Evolutionary conservation across 2,888 invertebrate genomes (phyloP).

Genomic region (Spisula solida): DNA sequence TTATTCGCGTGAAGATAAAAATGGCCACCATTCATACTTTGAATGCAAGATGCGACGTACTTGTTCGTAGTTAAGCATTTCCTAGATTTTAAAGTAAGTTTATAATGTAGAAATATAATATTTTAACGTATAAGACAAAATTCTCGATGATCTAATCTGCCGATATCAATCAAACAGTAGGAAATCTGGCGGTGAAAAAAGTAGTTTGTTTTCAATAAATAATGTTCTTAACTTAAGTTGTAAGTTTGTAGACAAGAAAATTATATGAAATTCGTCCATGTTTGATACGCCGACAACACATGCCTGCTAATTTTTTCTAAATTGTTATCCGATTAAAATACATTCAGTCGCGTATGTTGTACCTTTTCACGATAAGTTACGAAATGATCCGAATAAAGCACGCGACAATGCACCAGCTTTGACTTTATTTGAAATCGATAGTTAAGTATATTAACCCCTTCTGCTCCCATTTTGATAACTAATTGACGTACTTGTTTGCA

Average conservation of each 20-base stretch:
- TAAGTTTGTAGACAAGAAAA: background rate
- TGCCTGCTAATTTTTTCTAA: background rate
- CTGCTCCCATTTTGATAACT: conserved; percentile 56
- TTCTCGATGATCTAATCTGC: too few species aligned
- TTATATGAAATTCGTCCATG: background rate
- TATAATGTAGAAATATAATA: too few species aligned
- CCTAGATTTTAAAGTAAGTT: too few species aligned
- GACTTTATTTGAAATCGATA: conserved; percentile 29
- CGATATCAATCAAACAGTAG: too few species aligned
- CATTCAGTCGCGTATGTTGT: background rate
- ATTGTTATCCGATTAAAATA: conserved; percentile 38
- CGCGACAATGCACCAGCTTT: conserved; percentile 35
- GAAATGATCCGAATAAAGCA: conserved; percentile 43
- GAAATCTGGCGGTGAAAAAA: background rate
- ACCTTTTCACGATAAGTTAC: conserved; percentile 38
- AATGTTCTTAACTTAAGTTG: conserved; percentile 5
- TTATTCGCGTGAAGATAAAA: too few species aligned
- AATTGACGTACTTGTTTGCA: conserved; percentile 44
- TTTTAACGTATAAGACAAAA: too few species aligned
- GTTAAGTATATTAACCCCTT: conserved; percentile 55
- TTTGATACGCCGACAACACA: conserved; percentile 18
- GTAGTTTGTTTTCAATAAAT: background rate
- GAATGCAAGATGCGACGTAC: too few species aligned
- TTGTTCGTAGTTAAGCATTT: too few species aligned
- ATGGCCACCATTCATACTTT: too few species aligned